Evolutionary conservation across 2,113 vertebrate species (phyloP), one percentile per base, ranked within the genome.

Genomic region (Microcebus jonahi): DNA sequence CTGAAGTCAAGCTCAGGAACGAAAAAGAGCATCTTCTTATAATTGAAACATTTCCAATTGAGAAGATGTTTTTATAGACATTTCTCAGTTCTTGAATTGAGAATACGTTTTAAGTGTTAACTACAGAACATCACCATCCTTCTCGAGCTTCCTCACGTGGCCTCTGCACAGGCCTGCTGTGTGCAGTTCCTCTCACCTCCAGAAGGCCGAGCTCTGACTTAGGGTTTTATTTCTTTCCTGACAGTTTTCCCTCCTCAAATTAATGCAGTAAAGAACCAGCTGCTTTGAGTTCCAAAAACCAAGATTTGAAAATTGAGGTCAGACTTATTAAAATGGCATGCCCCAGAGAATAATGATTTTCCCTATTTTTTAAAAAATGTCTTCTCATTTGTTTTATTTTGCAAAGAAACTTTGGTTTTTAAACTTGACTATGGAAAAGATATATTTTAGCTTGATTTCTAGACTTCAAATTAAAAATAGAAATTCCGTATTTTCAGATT

Each of bases 401-500:
- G 63, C 31, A 82, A 63, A 86, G 36, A 63, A 84, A 84, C 8
- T 7, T 70, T 23, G 50, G 4, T 90, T 86, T 68, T 86, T 67
- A 88, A 76, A 86, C 53, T 92, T 31, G 12, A 5, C 39, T 81
- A 42, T 88, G 55, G 31, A 65, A 93, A 95, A 91, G 39, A 55
- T 75, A n/a, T 31, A 57, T 83, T 45, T 86, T 63, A 83, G 31
- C 76, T 86, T 94, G 10, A 21, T 87, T 92, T 92, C 68, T 94
- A 84, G 20, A 80, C 50, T 89, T 71, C 17, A 11, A 20, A 77
- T 73, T 88, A 90, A 95, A 89, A 93, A 90, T 55, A 92, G 80
- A 94, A 68, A 68, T 75, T 94, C 63, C 81, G 2, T 55, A 59
- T 85, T 94, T 90, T 90, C 34, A 59, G 45, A 42, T 68, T 42